A percentile compares a stretch with the other conserved stretches of the same genome.
Conservation (phyloP, 1,140 invertebrate species). For the Aphelenchoides fujianensis region DNA sequence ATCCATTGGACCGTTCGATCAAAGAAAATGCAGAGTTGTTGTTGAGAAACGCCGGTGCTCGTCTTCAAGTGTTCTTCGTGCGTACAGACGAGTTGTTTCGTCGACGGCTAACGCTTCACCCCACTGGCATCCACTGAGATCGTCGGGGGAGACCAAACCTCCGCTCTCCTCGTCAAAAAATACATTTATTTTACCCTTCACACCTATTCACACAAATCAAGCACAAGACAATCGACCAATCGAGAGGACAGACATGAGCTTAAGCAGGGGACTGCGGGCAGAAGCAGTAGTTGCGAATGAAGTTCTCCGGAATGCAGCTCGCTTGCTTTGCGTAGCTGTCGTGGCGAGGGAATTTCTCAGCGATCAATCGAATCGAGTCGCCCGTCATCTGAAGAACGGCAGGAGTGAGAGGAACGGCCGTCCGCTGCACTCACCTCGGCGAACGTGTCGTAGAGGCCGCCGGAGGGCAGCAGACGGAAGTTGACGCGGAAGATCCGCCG, state of each 20-base stretch:
- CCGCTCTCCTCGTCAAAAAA: too few relatives aligned
- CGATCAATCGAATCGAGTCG: not conserved
- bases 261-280: too few relatives aligned
- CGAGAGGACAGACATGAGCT: not conserved
- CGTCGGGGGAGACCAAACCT: too few relatives aligned
- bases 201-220: not conserved
- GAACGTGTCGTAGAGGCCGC: not conserved
- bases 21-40: too few relatives aligned
- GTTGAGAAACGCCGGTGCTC: too few relatives aligned
- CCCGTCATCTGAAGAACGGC: not conserved
- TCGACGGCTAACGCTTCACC: too few relatives aligned
- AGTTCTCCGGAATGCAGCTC: not conserved
- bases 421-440: not conserved
- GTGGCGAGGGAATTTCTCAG: not conserved
- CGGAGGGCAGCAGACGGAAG: not conserved
- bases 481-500: not conserved
- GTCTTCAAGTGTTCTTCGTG: too few relatives aligned
- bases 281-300: not conserved
- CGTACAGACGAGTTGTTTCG: too few relatives aligned
- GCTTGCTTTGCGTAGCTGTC: not conserved
- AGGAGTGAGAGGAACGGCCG: not conserved
- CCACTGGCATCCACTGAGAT: too few relatives aligned
- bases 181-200: conserved; percentile 1
- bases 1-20: too few relatives aligned
- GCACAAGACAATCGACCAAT: not conserved